A percentile compares a stretch with the other conserved stretches of the same genome.
These are phyloP conservation scores for Nudaria mundana DNA, from an alignment of 2,888 invertebrate genomes.

Conservation along the genomic window DNA sequence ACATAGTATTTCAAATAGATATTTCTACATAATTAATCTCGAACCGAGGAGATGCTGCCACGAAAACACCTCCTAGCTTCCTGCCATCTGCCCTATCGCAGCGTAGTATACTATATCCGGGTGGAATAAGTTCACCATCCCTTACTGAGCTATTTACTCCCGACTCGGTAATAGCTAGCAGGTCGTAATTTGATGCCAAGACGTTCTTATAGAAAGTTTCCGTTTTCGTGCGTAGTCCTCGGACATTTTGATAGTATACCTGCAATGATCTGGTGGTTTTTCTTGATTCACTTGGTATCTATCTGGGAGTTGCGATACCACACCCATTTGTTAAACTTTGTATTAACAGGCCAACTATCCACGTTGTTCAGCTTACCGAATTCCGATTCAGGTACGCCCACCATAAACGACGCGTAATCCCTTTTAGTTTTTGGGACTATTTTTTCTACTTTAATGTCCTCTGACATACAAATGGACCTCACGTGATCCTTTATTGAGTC, in stretches of 20 bases:
- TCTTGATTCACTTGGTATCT: too few relatives aligned
- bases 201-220: slow-evolving; percentile 4
- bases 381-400: slow-evolving; percentile 15
- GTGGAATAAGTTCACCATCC: slow-evolving; percentile 7
- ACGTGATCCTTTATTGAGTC: slow-evolving; percentile 5
- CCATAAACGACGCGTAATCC: too few relatives aligned
- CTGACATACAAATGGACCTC: slow-evolving; percentile 5
- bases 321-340: too few relatives aligned
- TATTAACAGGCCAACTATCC: slow-evolving; percentile 19
- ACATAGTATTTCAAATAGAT: slow-evolving; percentile 9
- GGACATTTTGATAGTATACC: slow-evolving; percentile 8
- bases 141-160: slow-evolving; percentile 7
- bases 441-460: not conserved
- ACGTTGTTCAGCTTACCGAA: slow-evolving; percentile 9
- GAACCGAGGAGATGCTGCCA: not conserved
- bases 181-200: slow-evolving; percentile 1
- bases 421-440: not conserved
- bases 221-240: slow-evolving; percentile 6
- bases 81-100: too few relatives aligned
- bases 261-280: not conserved
- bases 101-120: not conserved
- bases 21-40: not conserved
- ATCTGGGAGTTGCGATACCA: not conserved
- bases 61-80: slow-evolving; percentile 1
- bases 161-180: slow-evolving; percentile 10